phyloP scores from a whole-genome alignment of 2,888 invertebrate species.

The Luffia ferchaultella region DNA sequence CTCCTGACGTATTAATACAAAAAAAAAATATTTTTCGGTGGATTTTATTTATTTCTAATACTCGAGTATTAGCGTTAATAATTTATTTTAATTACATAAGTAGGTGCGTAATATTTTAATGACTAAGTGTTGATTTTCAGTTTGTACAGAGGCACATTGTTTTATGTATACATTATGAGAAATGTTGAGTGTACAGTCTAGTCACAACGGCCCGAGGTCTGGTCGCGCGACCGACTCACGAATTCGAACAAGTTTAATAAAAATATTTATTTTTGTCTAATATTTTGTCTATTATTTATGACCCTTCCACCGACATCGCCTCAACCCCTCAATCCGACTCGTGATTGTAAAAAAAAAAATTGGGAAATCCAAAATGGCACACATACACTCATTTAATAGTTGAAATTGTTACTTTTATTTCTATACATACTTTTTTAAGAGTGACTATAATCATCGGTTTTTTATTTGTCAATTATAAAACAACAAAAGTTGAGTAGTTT shows the following conservation, averaged over 20 bases:
- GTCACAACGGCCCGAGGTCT: slow-evolving; percentile 59
- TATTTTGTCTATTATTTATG: slow-evolving; percentile 29
- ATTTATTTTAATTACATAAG: slow-evolving; percentile 52
- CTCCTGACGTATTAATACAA: slow-evolving; percentile 46
- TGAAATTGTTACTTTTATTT: too few relatives aligned
- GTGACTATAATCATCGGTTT: too few relatives aligned
- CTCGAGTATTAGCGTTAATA: slow-evolving; percentile 62
- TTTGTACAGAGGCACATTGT: slow-evolving; percentile 55
- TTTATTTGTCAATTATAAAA: too few relatives aligned
- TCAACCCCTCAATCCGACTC: too few relatives aligned
- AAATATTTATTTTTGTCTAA: slow-evolving; percentile 60
- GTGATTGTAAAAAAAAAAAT: too few relatives aligned
- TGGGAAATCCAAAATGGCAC: too few relatives aligned
- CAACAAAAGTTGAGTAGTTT: too few relatives aligned
- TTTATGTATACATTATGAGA: slow-evolving; percentile 50
- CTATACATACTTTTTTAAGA: too few relatives aligned
- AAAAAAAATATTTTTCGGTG: slow-evolving; percentile 44
- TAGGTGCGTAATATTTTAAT: slow-evolving; percentile 52
- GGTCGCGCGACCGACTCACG: slow-evolving; percentile 42
- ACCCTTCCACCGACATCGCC: too few relatives aligned
- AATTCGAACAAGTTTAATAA: slow-evolving; percentile 52
- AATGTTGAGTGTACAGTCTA: slow-evolving; percentile 64
- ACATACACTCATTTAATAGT: too few relatives aligned
- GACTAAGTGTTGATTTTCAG: slow-evolving; percentile 62
- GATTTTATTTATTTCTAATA: slow-evolving; percentile 54